A percentile compares a stretch with the other conserved stretches of the same genome.
Conservation (phyloP, 2,888 invertebrate species). For the Crocallis elinguaria region DNA sequence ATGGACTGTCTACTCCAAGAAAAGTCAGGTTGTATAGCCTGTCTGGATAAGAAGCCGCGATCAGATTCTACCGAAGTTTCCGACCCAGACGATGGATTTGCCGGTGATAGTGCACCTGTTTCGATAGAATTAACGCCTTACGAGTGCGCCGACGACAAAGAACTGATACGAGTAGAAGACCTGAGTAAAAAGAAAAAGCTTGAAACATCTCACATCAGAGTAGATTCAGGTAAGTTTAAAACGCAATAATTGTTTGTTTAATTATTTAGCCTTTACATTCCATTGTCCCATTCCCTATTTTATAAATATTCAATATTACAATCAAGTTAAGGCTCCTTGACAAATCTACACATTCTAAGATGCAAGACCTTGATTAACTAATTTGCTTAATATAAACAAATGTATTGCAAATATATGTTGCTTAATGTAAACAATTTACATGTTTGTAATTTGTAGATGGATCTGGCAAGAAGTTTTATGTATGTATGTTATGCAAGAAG, state of each 20-base stretch:
- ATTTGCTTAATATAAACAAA: too few relatives aligned
- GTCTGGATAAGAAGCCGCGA: constrained; percentile 51
- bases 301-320: too few relatives aligned
- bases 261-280: too few relatives aligned
- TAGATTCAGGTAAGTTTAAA: constrained; percentile 60
- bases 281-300: too few relatives aligned
- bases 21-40: constrained; percentile 86
- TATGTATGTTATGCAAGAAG: constrained; percentile 88
- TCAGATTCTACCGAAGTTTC: constrained; percentile 30
- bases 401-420: too few relatives aligned
- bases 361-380: background rate
- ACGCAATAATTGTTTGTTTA: too few relatives aligned
- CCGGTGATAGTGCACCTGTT: constrained; percentile 37
- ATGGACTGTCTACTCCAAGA: constrained; percentile 89
- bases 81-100: constrained; percentile 34
- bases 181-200: constrained; percentile 63
- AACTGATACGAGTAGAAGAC: constrained; percentile 46
- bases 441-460: constrained; percentile 60
- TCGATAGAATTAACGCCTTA: constrained; percentile 38
- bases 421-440: background rate
- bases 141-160: constrained; percentile 27
- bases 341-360: too few relatives aligned
- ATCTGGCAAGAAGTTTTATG: constrained; percentile 79
- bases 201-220: constrained; percentile 70
- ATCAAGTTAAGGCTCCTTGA: too few relatives aligned